Base-by-base conservation (phyloP, 2,888 invertebrate genomes). In the Cheilosia urbana region DNA sequence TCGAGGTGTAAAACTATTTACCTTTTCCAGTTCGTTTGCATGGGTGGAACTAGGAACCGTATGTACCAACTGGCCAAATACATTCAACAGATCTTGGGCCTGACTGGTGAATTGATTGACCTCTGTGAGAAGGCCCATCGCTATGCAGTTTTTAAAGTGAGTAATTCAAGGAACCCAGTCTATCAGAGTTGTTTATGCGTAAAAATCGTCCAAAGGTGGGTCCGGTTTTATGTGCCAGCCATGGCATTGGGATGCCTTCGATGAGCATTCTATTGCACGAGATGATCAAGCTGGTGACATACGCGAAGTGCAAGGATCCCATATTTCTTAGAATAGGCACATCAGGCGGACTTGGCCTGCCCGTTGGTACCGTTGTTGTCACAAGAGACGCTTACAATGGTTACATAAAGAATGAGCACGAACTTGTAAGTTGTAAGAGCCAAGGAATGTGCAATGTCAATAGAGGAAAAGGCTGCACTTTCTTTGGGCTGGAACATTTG, bases 171-270 rank as follows among this genome's bases (percentile, higher is more conserved):
- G 37, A 11, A 37, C 13, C 4, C 3, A 21, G 5, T 24, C 19
- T 21, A 19, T 2, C 7, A 45, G 6, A 27, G 27, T 27, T 27
- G n/a, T n/a, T 9, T 9, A 17, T 47, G 7, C 6, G 7, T 19
- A 17, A 0, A 47, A 17, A 0, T 17, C 7, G 4, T 47, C 6
- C 17, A 47, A 19, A 91, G 91, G 89, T 91, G 45, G 92, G 92
- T 0, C 90, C 90, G 0, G 90, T 92, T 0, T 62, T 92, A 7
- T 91, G 91, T 63, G 90, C 89, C 13, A 92, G 92, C 42, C 99
- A 99, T 90, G 99, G 99, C 30, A 98, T 99, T 96, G 99, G 99
- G 2, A 96, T 97, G 80, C 97, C 99, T 0, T 98, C 99, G 0
- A 95, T 98, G 87, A 97, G 97, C n/a, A 98, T 99, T 87, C 93